Conservation (phyloP, 2,113 vertebrate species). For the Hassar affinis region DNA sequence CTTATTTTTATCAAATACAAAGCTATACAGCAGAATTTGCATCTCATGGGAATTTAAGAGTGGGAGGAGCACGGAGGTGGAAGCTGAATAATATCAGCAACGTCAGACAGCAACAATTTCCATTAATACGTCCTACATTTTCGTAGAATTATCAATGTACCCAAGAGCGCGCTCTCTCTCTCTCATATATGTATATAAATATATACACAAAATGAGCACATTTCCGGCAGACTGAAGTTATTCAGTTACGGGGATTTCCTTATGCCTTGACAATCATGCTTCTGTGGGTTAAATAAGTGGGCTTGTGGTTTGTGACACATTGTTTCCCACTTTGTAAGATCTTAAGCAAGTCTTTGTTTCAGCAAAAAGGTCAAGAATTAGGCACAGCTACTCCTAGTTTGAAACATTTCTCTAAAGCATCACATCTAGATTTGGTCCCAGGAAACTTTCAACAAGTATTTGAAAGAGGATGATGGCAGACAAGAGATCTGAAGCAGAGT, state of each 20-base stretch:
- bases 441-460: too few relatives aligned
- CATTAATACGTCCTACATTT: not conserved
- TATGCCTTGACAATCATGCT: not conserved
- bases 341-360: not conserved
- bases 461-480: not conserved
- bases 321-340: not conserved
- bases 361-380: conserved; percentile 1
- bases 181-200: too few relatives aligned
- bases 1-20: not conserved
- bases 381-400: not conserved
- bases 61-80: not conserved
- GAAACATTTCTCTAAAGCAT: not conserved
- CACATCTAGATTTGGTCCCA: not conserved
- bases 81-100: too few relatives aligned
- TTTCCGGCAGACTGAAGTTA: not conserved
- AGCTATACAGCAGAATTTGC: not conserved
- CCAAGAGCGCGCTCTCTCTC: too few relatives aligned
- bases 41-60: not conserved
- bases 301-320: not conserved
- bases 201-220: not conserved
- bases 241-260: conserved; percentile 3
- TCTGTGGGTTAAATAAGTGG: conserved; percentile 9
- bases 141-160: not conserved
- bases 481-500: not conserved
- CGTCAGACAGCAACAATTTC: not conserved